Percentiles rank a stretch among this genome's conserved stretches.
Conservation (phyloP, 2,888 invertebrate genomes). For the Chromoteleia sp. region DNA sequence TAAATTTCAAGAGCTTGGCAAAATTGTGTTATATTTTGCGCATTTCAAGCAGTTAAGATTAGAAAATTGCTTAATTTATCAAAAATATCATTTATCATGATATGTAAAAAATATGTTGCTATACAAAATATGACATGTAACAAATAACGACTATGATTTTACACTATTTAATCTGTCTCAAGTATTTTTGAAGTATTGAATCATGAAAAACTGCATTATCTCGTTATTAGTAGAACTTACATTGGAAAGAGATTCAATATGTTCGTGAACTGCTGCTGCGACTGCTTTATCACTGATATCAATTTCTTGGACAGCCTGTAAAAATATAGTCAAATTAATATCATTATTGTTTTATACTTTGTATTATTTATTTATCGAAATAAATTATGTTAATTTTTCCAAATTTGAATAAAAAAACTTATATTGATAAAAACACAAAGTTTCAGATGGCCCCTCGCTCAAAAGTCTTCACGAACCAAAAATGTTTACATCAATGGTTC, state of each 20-base stretch:
- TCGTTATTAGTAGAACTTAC: constrained; percentile 74
- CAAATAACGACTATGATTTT: too few species aligned
- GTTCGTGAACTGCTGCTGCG: constrained; percentile 82
- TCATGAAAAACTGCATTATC: neutral
- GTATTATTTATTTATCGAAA: too few species aligned
- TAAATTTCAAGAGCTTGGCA: constrained; percentile 1
- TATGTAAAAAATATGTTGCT: too few species aligned
- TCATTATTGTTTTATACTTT: neutral
- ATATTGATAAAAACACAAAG: constrained; percentile 19
- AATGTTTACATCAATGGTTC: constrained; percentile 71
- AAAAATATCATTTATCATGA: too few species aligned
- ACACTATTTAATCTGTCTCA: neutral
- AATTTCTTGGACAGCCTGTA: constrained; percentile 82
- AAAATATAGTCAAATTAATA: constrained; percentile 27
- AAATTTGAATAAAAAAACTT: neutral
- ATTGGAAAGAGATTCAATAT: constrained; percentile 81
- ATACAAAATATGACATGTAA: too few species aligned
- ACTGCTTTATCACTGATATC: constrained; percentile 83
- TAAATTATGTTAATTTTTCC: too few species aligned
- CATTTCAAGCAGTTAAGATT: constrained; percentile 1
- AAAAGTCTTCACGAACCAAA: constrained; percentile 77
- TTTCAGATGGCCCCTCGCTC: constrained; percentile 85
- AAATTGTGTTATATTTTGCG: constrained; percentile 5
- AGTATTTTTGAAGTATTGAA: too few species aligned
- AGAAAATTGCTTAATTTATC: neutral